These are phyloP conservation scores for Malthinus flaveolus DNA, from an alignment of 2,888 invertebrate species.

Conservation along the genomic window DNA sequence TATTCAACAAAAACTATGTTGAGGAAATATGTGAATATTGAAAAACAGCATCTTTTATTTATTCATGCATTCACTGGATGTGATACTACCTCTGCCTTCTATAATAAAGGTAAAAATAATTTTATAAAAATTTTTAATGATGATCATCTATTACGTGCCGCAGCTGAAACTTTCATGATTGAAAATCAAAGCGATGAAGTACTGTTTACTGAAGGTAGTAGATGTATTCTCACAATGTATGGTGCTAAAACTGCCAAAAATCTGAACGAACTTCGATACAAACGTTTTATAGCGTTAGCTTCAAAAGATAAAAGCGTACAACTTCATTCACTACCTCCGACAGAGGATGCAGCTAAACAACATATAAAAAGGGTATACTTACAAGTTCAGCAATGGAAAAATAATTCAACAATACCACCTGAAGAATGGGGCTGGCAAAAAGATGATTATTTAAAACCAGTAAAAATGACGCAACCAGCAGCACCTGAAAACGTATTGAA, in stretches of 20 bases:
- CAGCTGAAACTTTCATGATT: constrained; percentile 27
- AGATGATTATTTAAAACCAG: background rate
- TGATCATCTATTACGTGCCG: constrained; percentile 26
- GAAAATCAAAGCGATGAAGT: constrained; percentile 28
- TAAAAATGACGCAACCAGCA: background rate
- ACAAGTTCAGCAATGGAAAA: constrained; percentile 10
- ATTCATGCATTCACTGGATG: constrained; percentile 30
- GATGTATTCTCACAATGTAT: constrained; percentile 15
- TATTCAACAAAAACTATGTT: constrained; percentile 22
- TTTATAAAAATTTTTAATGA: constrained; percentile 27
- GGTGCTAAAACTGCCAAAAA: constrained; percentile 22
- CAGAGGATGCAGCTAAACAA: constrained; percentile 26
- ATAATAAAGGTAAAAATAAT: constrained; percentile 27
- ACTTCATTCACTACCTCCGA: constrained; percentile 24
- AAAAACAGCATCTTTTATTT: constrained; percentile 15
- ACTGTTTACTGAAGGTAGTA: background rate
- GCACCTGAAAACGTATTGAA: background rate
- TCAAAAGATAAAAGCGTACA: constrained; percentile 18
- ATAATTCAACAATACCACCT: constrained; percentile 36
- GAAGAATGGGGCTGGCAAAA: constrained; percentile 1
- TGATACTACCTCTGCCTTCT: constrained; percentile 27
- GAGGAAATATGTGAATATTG: constrained; percentile 11
- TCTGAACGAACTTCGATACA: background rate
- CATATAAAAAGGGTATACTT: constrained; percentile 12
- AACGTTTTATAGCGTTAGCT: constrained; percentile 26